phyloP scores from a whole-genome alignment of 92 coral and sea anemone genomes.

The Phenganax subtilis region DNA sequence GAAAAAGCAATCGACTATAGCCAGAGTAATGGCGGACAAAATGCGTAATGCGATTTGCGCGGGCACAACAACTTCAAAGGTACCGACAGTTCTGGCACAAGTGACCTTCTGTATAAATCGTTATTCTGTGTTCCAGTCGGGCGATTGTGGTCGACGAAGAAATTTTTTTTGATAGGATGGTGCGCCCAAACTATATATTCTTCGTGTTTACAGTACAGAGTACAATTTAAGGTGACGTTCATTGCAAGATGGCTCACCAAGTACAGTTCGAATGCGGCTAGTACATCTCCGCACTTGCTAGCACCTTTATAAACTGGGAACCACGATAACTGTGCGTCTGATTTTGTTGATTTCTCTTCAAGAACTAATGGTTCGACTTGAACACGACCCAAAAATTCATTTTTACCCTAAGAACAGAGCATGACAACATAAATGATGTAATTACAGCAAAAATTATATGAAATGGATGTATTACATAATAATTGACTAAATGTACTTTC shows the following conservation, averaged over 20 bases:
- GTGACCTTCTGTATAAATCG: too few species aligned
- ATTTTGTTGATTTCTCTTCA: constrained; percentile 50
- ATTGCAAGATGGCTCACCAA: constrained; percentile 49
- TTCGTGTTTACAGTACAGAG: too few species aligned
- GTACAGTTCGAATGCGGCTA: constrained; percentile 86
- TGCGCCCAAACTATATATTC: too few species aligned
- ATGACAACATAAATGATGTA: not conserved
- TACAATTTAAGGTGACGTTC: not conserved
- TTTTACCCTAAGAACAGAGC: constrained; percentile 61
- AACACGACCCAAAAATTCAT: constrained; percentile 83
- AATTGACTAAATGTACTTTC: too few species aligned
- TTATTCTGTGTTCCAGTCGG: not conserved
- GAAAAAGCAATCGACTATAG: too few species aligned
- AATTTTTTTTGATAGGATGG: too few species aligned
- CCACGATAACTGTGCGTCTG: constrained; percentile 67
- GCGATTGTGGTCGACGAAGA: not conserved
- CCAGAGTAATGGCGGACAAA: too few species aligned
- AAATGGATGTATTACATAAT: too few species aligned
- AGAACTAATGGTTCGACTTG: constrained; percentile 75
- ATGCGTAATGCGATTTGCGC: too few species aligned
- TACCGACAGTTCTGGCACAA: too few species aligned
- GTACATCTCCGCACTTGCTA: constrained; percentile 75
- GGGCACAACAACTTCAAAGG: too few species aligned
- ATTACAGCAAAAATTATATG: too few species aligned
- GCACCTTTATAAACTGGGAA: constrained; percentile 55